Evolutionary conservation across 2,888 invertebrate genomes (phyloP).

Genomic region (Tipula unca): DNA sequence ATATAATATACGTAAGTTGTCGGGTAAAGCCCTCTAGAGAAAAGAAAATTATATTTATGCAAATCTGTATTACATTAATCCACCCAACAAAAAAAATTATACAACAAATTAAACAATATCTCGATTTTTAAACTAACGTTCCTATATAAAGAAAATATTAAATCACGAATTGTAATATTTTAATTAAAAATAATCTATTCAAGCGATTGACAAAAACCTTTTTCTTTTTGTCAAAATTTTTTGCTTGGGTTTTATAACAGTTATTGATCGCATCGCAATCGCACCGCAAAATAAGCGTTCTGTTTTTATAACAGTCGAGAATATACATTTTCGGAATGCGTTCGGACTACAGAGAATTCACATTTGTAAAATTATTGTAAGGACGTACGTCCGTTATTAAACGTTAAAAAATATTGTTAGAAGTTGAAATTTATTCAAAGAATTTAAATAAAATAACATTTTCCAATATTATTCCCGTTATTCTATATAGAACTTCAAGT

Average conservation of each 20-base stretch:
- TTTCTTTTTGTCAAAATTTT: not conserved
- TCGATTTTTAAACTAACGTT: not conserved
- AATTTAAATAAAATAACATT: too few relatives aligned
- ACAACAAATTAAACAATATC: not conserved
- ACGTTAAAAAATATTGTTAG: too few relatives aligned
- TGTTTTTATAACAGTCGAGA: not conserved
- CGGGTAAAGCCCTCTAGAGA: not conserved
- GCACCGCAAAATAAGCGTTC: not conserved
- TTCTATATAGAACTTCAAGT: too few relatives aligned
- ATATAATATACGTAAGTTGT: too few relatives aligned
- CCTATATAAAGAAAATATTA: constrained; percentile 1
- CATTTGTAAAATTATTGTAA: too few relatives aligned
- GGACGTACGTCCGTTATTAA: too few relatives aligned
- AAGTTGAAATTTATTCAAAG: too few relatives aligned
- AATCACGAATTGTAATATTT: not conserved
- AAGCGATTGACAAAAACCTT: not conserved
- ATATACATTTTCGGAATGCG: too few relatives aligned
- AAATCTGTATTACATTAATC: not conserved
- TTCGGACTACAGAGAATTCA: too few relatives aligned
- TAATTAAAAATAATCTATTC: not conserved
- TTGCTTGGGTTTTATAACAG: not conserved
- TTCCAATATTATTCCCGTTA: too few relatives aligned
- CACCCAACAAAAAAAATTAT: not conserved
- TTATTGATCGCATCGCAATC: not conserved
- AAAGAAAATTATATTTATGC: not conserved